A percentile compares a stretch with the other conserved stretches of the same genome.
Conservation (phyloP, 2,113 vertebrate genomes). For the Grus americana region DNA sequence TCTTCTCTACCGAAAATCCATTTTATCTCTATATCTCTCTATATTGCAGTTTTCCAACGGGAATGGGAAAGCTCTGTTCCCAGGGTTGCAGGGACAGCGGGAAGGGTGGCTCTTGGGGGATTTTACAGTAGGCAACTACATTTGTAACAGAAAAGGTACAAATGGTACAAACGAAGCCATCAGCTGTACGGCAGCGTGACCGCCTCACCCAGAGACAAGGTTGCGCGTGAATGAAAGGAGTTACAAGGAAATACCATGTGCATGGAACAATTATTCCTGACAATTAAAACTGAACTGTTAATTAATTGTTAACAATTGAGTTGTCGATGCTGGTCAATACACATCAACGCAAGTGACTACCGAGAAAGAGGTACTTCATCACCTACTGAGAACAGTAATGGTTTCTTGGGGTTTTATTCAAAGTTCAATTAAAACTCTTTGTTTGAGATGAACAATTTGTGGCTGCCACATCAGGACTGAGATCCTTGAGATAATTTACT, state of each 20-base stretch:
- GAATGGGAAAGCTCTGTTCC: neutral
- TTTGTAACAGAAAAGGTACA: neutral
- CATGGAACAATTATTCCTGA: neutral
- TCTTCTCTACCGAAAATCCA: neutral
- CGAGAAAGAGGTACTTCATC: neutral
- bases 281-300: neutral
- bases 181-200: neutral
- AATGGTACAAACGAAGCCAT: neutral
- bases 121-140: neutral
- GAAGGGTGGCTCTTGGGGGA: fast-evolving
- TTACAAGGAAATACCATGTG: neutral
- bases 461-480: neutral
- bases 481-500: neutral
- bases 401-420: neutral
- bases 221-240: fast-evolving
- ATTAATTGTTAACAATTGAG: neutral
- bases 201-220: neutral
- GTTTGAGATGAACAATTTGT: neutral
- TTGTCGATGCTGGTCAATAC: neutral
- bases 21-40: neutral
- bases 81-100: fast-evolving
- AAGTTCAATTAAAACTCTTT: neutral
- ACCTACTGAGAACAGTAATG: neutral
- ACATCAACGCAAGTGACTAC: neutral
- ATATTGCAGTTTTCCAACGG: neutral